Base-by-base conservation (phyloP, 2,888 invertebrate species). In the Erannis defoliaria region DNA sequence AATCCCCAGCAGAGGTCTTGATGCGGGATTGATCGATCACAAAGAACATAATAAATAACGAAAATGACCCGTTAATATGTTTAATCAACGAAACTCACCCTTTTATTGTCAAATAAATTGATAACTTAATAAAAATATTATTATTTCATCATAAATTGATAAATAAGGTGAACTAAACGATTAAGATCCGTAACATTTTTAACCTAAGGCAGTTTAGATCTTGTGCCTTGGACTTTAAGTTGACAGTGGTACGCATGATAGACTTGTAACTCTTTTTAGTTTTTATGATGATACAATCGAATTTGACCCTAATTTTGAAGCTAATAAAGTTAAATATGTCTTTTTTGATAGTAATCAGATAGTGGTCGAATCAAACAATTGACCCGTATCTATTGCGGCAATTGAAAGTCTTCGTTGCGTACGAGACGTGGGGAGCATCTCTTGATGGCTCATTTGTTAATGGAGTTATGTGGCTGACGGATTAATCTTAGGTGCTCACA, bases 331-430 rank as follows among this genome's bases (percentile, higher is more conserved):
- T 55, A 58, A 46, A 18, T 26, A 14, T 61, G n/a, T 29, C 2
- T 2, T 62, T 33, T 51, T 40, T 18, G 45, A 23, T 60, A 8
- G 16, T 19, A 53, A 57, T 62, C 66, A 62, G 61, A 68, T 64
- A 67, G 65, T 69, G 60, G 67, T 66, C 46, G 72, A 66, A 73
- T 77, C 75, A 71, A 73, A 84, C 86, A 86, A 86, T 86, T 86
- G 84, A 82, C 84, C 85, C 84, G 75, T 78, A 85, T 81, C 77
- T 72, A 78, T 83, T 81, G 74, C 68, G 67, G 74, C 82, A 86
- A 86, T 85, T 85, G 82, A 80, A 75, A 74, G 74, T 73, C 75
- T 78, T 74, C 74, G 66, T 66, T 67, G 65, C 65, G 53, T 62
- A 62, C 55, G 74, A 80, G 77, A 81, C 81, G 81, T 76, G 76